These are phyloP conservation scores for Polypterus bichir DNA, from an alignment of 2,113 vertebrate genomes.

Conservation along the genomic window DNA sequence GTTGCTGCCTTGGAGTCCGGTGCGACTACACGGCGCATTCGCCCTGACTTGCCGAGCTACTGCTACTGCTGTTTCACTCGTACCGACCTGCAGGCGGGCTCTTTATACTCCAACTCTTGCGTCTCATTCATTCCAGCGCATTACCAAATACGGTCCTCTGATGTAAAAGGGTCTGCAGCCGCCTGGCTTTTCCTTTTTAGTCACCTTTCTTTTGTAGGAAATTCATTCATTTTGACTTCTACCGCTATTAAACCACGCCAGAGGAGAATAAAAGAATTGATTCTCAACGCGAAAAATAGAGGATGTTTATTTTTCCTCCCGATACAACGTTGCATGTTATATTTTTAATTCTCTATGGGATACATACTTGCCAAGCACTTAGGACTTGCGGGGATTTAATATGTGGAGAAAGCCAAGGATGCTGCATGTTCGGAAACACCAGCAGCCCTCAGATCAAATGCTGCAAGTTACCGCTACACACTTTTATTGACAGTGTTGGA, in stretches of 20 bases:
- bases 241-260: too few relatives aligned
- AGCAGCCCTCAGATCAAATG: conserved; percentile 46
- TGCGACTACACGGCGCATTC: conserved; percentile 17
- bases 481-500: conserved; percentile 72
- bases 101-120: neutral
- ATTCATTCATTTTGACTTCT: too few relatives aligned
- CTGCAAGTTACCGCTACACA: conserved; percentile 63
- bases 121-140: conserved; percentile 1
- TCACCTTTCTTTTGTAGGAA: too few relatives aligned
- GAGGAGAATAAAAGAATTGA: too few relatives aligned
- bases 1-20: conserved; percentile 10
- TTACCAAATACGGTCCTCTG: neutral
- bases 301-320: conserved; percentile 34
- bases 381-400: conserved; percentile 60
- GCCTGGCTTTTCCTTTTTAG: too few relatives aligned
- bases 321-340: conserved; percentile 31
- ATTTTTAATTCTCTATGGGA: conserved; percentile 35
- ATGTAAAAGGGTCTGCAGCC: conserved; percentile 10
- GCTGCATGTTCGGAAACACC: conserved; percentile 61
- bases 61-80: too few relatives aligned
- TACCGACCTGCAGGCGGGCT: too few relatives aligned
- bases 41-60: conserved; percentile 2
- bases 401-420: conserved; percentile 63
- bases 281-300: conserved; percentile 14
- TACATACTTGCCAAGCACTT: conserved; percentile 40